Evolutionary conservation across 2,113 vertebrate genomes (phyloP).

Genomic region (Prunella fulvescens): DNA sequence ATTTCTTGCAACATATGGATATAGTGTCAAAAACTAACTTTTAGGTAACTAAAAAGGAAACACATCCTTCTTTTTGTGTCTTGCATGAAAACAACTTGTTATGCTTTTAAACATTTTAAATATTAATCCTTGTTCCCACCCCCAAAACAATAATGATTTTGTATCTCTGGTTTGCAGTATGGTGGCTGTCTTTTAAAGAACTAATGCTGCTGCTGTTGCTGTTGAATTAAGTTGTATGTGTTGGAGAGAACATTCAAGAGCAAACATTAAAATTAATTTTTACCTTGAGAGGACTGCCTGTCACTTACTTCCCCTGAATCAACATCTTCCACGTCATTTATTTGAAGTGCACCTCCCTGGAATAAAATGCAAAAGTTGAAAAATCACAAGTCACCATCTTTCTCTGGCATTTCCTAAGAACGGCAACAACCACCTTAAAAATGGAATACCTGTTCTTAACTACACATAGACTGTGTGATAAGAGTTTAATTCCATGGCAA

Average conservation of each 20-base stretch:
- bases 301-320: background rate
- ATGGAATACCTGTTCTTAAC: background rate
- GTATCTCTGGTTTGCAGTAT: background rate
- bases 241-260: background rate
- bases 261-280: background rate
- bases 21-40: background rate
- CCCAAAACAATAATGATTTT: background rate
- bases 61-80: background rate
- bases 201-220: background rate
- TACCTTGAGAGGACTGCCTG: slow-evolving; percentile 49
- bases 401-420: background rate
- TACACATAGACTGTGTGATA: background rate
- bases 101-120: background rate
- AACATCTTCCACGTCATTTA: background rate
- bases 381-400: background rate
- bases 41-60: background rate
- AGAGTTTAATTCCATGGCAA: background rate
- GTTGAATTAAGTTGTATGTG: background rate
- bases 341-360: slow-evolving; percentile 32
- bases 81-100: background rate
- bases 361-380: background rate
- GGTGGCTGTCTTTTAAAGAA: background rate
- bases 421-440: background rate
- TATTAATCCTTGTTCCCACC: background rate
- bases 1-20: background rate